Base-by-base conservation (phyloP, 1,140 invertebrate genomes). In the Cherax destructor region DNA sequence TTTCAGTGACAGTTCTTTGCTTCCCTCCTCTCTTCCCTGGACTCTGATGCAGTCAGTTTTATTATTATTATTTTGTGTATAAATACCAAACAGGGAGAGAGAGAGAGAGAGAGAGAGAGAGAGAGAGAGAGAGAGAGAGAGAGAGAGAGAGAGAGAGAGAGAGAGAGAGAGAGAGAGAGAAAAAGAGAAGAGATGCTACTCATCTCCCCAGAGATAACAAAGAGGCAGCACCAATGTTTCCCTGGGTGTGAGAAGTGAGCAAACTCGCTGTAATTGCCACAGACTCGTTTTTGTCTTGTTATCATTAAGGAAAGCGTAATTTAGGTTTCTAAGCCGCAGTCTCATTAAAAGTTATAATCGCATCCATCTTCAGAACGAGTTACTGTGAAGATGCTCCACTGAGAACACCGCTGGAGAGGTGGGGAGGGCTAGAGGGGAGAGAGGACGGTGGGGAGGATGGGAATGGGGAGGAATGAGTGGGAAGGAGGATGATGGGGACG, bases 261-360 rank as follows among this genome's bases (percentile, higher is more conserved):
- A 83, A 69, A 83, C 81, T 69, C 59, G 69, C 61, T 69, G 52
- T 83, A 83, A 83, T 83, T 83, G 59, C 81, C 18, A 11, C 59
- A 47, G n/a, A 24, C n/a, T 18, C 21, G 59, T 69, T 83, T 65
- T 83, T 41, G 11, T 69, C 81, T 49, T 83, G 81, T 83, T 83
- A 83, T 83, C 81, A 52, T 83, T 47, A 83, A 83, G 59, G 65
- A 83, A 83, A 83, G 69, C 81, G 81, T 83, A 83, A 83, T 83
- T 83, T 83, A 69, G 81, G 81, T 83, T 49, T 83, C 52, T 83
- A 83, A 83, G 81, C 61, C 81, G 81, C 69, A 41, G 69, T 83
- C 81, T 83, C 81, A 83, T 83, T 83, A 83, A 83, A 83, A 83
- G 81, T 83, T 83, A 83, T 83, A 69, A 83, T 83, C 81, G 59